Base-by-base conservation (phyloP, 2,888 invertebrate genomes). In the Lasioglossum leucozonium region DNA sequence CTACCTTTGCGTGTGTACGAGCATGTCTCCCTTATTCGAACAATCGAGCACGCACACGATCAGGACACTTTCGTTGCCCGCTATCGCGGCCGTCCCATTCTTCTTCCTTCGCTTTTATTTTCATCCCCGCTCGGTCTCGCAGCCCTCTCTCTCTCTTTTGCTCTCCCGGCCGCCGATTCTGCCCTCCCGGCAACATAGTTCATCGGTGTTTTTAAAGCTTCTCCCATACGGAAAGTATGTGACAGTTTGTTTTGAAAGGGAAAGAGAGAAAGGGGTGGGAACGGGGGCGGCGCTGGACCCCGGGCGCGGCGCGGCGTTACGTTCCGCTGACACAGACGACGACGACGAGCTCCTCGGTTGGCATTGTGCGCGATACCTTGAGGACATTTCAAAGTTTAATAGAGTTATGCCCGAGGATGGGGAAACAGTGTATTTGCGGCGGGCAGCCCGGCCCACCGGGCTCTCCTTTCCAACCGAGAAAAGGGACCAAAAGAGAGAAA, bases 341-440 rank as follows among this genome's bases (percentile, higher is more conserved):
- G 86, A 82, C 44, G 55, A 62, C 83, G 87, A 83, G 81, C 80
- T 88, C 77, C 87, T 90, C 79, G 72, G 74, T 73, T 34, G 47
- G 84, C 89, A 89, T 89, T 89, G 89, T 89, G 69, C 89, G 82
- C 89, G 85, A 89, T 91, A 89, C 89, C 89, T 85, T 87, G 82
- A 85, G 84, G 89, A 89, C 85, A 91, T 90, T 89, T 91, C 91
- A 90, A 90, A 90, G 89, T 90, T 90, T 90, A 90, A 90, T 90
- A 88, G 89, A 90, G 89, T 90, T 90, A 91, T 90, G 85, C 84
- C 77, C 80, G 81, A 30, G 73, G 44, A 72, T 69, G 69, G 77
- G 74, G 77, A 72, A 74, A 65, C 82, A 80, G 79, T 82, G 83
- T 87, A 87, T 87, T 87, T 78, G 87, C 87, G 87, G 86, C 77